These are phyloP conservation scores for Tyto alba DNA, from an alignment of 2,113 vertebrate species.

Conservation along the genomic window DNA sequence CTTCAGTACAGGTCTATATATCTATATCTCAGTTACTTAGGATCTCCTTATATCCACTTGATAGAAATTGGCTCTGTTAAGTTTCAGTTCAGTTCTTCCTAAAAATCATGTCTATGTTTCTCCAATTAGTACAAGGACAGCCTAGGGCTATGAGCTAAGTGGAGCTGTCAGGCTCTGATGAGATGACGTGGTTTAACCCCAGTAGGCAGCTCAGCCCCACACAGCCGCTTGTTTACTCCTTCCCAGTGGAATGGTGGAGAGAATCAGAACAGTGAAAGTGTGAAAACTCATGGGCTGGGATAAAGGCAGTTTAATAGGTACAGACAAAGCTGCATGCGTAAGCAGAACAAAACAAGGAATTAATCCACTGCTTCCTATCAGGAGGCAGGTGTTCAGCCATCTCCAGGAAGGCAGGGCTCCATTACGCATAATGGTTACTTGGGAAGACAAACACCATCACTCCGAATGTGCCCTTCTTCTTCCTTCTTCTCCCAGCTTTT, in stretches of 20 bases:
- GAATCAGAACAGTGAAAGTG: neutral
- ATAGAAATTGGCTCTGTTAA: neutral
- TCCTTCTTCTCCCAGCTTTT: too few relatives aligned
- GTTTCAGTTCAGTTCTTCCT: neutral
- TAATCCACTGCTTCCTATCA: neutral
- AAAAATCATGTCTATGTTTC: neutral
- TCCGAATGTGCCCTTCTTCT: too few relatives aligned
- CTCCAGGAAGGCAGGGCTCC: neutral
- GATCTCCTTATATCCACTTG: neutral
- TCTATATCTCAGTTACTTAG: neutral
- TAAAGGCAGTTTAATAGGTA: neutral
- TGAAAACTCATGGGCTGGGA: neutral
- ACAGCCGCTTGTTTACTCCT: neutral
- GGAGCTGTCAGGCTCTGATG: neutral
- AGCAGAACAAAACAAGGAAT: neutral
- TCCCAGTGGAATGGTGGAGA: neutral
- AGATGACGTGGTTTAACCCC: fast-evolving
- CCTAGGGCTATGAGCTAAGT: neutral
- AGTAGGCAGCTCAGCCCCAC: neutral
- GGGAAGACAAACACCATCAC: too few relatives aligned
- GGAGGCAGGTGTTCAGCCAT: neutral
- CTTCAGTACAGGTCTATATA: neutral
- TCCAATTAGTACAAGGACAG: neutral
- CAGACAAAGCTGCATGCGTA: neutral
- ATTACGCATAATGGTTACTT: fast-evolving